Evolutionary conservation across 2,113 vertebrate species (phyloP), one percentile per base, ranked within the genome.

Genomic region (Lophius piscatorius): DNA sequence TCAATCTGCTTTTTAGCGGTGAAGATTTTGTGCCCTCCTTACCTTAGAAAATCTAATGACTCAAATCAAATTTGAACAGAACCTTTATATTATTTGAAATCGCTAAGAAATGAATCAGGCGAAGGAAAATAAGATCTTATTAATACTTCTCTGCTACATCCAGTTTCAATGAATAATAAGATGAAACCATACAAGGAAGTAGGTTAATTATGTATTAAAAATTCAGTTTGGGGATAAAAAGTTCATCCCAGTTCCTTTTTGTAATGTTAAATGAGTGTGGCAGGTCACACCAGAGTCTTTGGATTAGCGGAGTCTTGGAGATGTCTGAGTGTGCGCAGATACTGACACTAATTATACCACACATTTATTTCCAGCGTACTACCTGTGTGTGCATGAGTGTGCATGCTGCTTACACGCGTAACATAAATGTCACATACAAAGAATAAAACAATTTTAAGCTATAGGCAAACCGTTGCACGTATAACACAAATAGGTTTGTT

Each of bases 151-250:
- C 22, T 49, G 54, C 58, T 75, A 61, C 34, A 64, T 56, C 14
- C 49, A 42, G 20, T 54, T 61, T 69, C 34, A 20, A 39, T 18
- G 58, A 73, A 69, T 65, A 50, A 58, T 74, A 24, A 3, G 35
- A 54, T 50, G 9, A 62, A 50, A 57, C 33, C 54, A 60, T 56
- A 39, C 29, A 44, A 21, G 23, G 34, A 70, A 80, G 24, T 82
- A 67, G 80, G 70, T 78, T 70, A 78, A 78, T 74, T 52, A 51
- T 63, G 74, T 51, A 76, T 82, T 78, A 73, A 44, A 52, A 74
- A 78, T 74, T 51, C 42, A 38, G 18, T 72, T 78, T 62, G 6
- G 44, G 41, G 18, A 65, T 49, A 71, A 78, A 71, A 57, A 39
- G 20, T 54, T 82, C 39, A 56, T 28, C 33, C 16, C 18, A 38